A percentile compares a stretch with the other conserved stretches of the same genome.
Conservation (phyloP, 1,140 invertebrate species). For the Liolophura sinensis region DNA sequence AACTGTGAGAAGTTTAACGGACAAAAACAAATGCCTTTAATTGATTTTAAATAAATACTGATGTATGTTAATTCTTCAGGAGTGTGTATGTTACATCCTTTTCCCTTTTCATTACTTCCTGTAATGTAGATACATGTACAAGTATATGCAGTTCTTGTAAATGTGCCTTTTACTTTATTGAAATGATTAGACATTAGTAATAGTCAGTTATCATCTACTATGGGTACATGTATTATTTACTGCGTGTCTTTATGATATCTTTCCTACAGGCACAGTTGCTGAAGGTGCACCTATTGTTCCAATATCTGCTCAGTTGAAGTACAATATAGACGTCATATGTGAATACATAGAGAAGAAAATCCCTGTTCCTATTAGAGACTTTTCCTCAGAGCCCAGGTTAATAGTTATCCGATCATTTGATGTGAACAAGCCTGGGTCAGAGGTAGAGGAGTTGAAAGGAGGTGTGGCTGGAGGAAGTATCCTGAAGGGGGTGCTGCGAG, state of each 20-base stretch:
- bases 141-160: too few relatives aligned
- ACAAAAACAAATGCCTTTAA: too few relatives aligned
- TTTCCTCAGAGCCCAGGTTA: conserved; percentile 91
- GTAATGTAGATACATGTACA: too few relatives aligned
- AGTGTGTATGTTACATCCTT: too few relatives aligned
- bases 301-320: conserved; percentile 98
- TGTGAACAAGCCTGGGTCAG: conserved; percentile 99
- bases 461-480: conserved; percentile 99
- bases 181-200: too few relatives aligned
- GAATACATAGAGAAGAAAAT: conserved; percentile 99
- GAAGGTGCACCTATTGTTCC: conserved; percentile 98
- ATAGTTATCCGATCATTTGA: conserved; percentile 99
- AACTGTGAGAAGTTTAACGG: too few relatives aligned
- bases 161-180: too few relatives aligned
- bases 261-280: conserved; percentile 83
- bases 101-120: too few relatives aligned
- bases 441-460: conserved; percentile 97
- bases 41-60: too few relatives aligned
- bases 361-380: conserved; percentile 93
- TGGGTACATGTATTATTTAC: too few relatives aligned
- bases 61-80: too few relatives aligned
- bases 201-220: too few relatives aligned
- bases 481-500: conserved; percentile 86
- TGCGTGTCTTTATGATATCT: neutral
- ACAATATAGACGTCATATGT: conserved; percentile 95